These are phyloP conservation scores for Palythoa grandis DNA, from an alignment of 92 coral and sea anemone species.

Conservation along the genomic window DNA sequence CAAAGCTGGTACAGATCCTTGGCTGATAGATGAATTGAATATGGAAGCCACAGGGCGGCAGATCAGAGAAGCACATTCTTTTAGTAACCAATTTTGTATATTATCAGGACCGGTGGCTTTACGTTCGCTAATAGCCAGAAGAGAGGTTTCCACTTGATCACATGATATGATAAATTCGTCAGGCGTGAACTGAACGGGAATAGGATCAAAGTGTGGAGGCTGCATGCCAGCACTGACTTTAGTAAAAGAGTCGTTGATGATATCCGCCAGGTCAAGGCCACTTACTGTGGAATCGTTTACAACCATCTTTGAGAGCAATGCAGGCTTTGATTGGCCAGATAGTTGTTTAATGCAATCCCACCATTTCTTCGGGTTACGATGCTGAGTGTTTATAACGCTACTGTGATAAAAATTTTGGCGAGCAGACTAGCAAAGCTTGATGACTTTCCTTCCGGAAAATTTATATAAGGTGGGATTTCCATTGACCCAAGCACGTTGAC, in stretches of 20 bases:
- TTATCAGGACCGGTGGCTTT: slow-evolving; percentile 7
- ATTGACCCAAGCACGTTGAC: slow-evolving; percentile 24
- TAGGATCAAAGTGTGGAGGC: neutral
- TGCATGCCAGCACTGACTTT: neutral
- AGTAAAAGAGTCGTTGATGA: neutral
- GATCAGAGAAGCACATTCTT: slow-evolving; percentile 33
- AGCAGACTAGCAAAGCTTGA: slow-evolving; percentile 26
- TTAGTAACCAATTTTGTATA: slow-evolving; percentile 52
- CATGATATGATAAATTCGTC: neutral
- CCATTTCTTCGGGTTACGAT: neutral
- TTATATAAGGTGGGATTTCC: neutral
- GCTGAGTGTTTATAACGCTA: neutral
- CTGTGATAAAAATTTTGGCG: slow-evolving; percentile 5
- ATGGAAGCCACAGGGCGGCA: slow-evolving; percentile 35
- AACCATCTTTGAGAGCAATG: neutral
- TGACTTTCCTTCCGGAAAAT: slow-evolving; percentile 16
- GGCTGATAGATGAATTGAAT: slow-evolving; percentile 54
- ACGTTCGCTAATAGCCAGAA: neutral
- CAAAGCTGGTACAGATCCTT: slow-evolving; percentile 33
- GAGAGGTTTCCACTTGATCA: neutral
- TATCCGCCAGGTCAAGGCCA: neutral
- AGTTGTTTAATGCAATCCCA: neutral
- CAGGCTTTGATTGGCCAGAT: slow-evolving; percentile 9
- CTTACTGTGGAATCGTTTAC: neutral
- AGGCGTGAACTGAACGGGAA: neutral